phyloP scores from a whole-genome alignment of 2,113 vertebrate species.

The Aphelocoma coerulescens region DNA sequence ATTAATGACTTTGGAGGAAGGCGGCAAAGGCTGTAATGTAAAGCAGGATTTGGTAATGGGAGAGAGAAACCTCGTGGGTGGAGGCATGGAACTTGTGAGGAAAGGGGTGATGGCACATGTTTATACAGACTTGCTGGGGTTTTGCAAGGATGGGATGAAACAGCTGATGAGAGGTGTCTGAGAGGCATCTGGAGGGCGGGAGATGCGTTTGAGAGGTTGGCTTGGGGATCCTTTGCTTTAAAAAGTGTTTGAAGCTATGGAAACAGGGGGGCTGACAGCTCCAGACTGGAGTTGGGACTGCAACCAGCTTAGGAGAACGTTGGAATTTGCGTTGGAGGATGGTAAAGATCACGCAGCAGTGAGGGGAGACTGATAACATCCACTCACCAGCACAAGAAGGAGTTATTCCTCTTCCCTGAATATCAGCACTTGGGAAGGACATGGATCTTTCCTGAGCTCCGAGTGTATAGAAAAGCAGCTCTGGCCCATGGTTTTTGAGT shows the following conservation, averaged over 20 bases:
- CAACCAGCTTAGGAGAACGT: background rate
- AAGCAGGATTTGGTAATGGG: background rate
- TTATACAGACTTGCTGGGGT: background rate
- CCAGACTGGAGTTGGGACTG: background rate
- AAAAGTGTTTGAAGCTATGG: background rate
- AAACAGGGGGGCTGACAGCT: background rate
- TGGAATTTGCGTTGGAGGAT: background rate
- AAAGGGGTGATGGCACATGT: background rate
- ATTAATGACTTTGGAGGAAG: background rate
- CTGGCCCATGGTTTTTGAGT: fast-evolving
- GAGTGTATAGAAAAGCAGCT: background rate
- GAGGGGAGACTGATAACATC: background rate
- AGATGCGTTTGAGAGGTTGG: background rate
- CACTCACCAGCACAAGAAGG: background rate
- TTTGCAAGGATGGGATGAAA: background rate
- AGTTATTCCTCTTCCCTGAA: background rate
- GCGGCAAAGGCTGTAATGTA: background rate
- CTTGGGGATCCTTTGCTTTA: background rate
- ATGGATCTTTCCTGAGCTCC: fast-evolving
- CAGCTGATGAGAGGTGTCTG: background rate
- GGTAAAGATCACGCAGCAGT: background rate
- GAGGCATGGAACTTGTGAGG: slow-evolving; percentile 12
- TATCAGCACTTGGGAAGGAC: background rate
- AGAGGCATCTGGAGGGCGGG: background rate
- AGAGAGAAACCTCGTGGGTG: background rate